Conservation (phyloP, 2,113 vertebrate species). For the Chroicocephalus ridibundus region DNA sequence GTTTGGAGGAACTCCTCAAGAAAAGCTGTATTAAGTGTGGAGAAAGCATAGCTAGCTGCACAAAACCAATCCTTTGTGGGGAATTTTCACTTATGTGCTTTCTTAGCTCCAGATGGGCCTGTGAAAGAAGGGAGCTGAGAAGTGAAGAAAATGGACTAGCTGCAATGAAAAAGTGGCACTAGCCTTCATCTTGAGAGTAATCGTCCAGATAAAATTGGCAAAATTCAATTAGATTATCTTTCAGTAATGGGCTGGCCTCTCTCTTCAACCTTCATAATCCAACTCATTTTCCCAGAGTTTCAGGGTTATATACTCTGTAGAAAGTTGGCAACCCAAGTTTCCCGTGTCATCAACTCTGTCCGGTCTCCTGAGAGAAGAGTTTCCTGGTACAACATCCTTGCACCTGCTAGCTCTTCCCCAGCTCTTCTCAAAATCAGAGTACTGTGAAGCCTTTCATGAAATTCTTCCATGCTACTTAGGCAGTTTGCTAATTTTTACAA, state of each 20-base stretch:
- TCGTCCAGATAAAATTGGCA: background rate
- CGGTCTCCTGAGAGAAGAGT: background rate
- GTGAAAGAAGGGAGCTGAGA: background rate
- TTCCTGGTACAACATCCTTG: constrained; percentile 24
- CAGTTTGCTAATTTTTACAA: background rate
- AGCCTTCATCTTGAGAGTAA: background rate
- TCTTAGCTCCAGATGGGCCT: background rate
- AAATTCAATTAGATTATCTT: background rate
- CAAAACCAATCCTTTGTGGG: background rate
- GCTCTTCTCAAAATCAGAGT: background rate
- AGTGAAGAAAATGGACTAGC: background rate
- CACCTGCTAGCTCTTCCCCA: constrained; percentile 28
- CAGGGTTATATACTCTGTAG: background rate
- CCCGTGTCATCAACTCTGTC: constrained; percentile 47
- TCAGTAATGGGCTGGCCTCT: background rate
- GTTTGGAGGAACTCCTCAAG: background rate
- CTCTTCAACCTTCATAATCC: background rate
- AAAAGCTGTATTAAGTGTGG: background rate
- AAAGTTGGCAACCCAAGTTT: constrained; percentile 41
- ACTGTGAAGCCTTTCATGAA: background rate
- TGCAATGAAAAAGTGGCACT: background rate
- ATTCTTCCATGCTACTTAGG: background rate
- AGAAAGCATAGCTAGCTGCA: background rate
- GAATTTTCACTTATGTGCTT: background rate
- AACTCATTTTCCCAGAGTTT: background rate